Percentiles rank a stretch among this genome's conserved stretches.
These are phyloP conservation scores for Actinernus sp. DNA, from an alignment of 92 coral and sea anemone genomes.

Conservation along the genomic window DNA sequence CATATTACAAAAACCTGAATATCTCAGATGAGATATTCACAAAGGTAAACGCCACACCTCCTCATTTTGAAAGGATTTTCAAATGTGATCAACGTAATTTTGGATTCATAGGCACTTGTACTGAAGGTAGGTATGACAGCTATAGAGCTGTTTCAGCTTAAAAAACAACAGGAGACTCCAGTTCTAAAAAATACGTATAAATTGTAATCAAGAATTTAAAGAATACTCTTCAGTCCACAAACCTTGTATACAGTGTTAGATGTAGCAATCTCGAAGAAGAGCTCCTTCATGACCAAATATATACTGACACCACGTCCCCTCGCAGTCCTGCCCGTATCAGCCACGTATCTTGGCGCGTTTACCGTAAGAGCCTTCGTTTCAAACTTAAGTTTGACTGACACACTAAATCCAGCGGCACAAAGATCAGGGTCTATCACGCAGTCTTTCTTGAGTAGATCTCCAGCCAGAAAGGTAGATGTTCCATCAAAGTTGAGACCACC, in stretches of 20 bases:
- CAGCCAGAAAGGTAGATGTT: slow-evolving; percentile 45
- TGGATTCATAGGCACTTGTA: no score
- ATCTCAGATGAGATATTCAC: no score
- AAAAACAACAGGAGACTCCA: no score
- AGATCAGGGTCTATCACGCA: slow-evolving; percentile 71
- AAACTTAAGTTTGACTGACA: slow-evolving; percentile 68
- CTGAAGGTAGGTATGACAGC: no score
- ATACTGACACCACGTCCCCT: slow-evolving; percentile 62
- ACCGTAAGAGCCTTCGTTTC: slow-evolving; percentile 58
- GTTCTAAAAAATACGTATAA: no score
- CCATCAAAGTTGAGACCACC: slow-evolving; percentile 87
- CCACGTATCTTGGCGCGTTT: slow-evolving; percentile 65
- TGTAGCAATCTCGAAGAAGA: slow-evolving; percentile 72
- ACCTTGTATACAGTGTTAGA: slow-evolving; percentile 74
- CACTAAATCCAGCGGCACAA: slow-evolving; percentile 66
- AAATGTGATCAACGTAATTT: no score
- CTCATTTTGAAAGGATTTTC: no score
- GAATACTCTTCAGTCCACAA: no score
- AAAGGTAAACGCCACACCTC: no score
- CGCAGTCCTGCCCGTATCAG: slow-evolving; percentile 79
- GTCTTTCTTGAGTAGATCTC: slow-evolving; percentile 41
- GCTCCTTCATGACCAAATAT: slow-evolving; percentile 60
- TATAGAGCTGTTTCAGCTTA: no score
- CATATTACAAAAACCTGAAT: no score
- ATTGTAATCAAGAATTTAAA: no score